These are phyloP conservation scores for Lepisosteus oculatus DNA, from an alignment of 2,113 vertebrate species.

Conservation along the genomic window DNA sequence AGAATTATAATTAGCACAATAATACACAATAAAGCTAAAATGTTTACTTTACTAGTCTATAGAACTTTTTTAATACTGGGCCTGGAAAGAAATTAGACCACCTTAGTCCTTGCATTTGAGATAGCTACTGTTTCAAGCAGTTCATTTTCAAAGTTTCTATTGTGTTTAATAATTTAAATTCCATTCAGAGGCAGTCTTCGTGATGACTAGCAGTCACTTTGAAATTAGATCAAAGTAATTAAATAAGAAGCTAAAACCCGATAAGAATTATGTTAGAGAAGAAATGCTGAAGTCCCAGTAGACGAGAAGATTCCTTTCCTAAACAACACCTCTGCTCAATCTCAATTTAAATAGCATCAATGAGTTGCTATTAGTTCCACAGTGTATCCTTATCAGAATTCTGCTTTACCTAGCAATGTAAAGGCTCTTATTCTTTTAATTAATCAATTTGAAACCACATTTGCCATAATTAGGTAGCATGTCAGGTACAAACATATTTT, in stretches of 20 bases:
- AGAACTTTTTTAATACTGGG: too few relatives aligned
- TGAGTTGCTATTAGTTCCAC: neutral
- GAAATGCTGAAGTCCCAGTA: neutral
- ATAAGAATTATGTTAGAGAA: neutral
- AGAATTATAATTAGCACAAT: too few relatives aligned
- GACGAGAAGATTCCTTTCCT: neutral
- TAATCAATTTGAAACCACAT: too few relatives aligned
- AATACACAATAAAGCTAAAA: too few relatives aligned
- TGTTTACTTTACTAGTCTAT: too few relatives aligned
- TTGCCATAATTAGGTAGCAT: too few relatives aligned
- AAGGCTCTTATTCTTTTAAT: too few relatives aligned
- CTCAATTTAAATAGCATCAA: neutral
- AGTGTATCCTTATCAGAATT: neutral
- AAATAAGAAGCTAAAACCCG: neutral
- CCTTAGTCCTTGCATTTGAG: too few relatives aligned
- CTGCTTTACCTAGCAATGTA: neutral
- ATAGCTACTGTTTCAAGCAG: too few relatives aligned
- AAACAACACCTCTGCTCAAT: neutral
- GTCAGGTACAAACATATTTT: too few relatives aligned
- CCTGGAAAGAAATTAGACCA: too few relatives aligned
- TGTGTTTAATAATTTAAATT: neutral
- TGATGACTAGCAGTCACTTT: neutral
- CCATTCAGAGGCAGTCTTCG: neutral
- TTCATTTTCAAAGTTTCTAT: neutral
- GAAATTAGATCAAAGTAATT: conserved; percentile 11